Evolutionary conservation across 2,888 invertebrate genomes (phyloP), one percentile per base, ranked within the genome.

Genomic region (Epinotia ramella): DNA sequence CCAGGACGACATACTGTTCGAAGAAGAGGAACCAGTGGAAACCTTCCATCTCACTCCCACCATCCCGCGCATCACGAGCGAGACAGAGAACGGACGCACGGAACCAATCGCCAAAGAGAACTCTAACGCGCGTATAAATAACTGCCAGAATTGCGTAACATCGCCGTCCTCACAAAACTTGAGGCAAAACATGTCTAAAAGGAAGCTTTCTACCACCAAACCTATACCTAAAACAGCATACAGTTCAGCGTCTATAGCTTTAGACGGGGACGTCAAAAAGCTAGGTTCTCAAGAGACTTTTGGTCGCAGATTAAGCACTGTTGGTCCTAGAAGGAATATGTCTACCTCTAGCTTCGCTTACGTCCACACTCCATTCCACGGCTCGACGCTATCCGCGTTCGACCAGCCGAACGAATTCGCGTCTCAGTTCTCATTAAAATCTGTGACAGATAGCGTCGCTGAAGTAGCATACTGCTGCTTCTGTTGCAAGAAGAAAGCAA

Each of bases 331-430:
- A 81, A 94, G 96, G 53, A 97, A 96, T 28, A 96, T 96, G 12
- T 97, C 97, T 0, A 97, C 97, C 0, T 97, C 97, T 6, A 97
- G 97, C 68, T 97, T 98, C 82, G 96, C 97, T 57, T 97, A 98
- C 83, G 95, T 98, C 0, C 97, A 97, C 12, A 98, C 98, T 0
- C 97, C 97, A 0, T 97, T 97, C 88, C 97, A 98, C 83, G 98
- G 98, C 0, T 97, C 97, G 53, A 97, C 97, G 0, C 83, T 98
- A 0, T 97, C 97, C 0, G 96, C 95, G 0, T 95, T 97, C 79
- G 96, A 97, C 56, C 96, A 96, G 69, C 97, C 97, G 0, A 96
- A 96, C 84, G 97, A 96, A 78, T 97, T 97, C 86, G 97, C 97
- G 0, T 97, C 97, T 0, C 97, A 97, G 67, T 95, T 97, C 78